Base-by-base conservation (phyloP, 2,797 vertebrate species). In the Notoglanidium macrostoma region DNA sequence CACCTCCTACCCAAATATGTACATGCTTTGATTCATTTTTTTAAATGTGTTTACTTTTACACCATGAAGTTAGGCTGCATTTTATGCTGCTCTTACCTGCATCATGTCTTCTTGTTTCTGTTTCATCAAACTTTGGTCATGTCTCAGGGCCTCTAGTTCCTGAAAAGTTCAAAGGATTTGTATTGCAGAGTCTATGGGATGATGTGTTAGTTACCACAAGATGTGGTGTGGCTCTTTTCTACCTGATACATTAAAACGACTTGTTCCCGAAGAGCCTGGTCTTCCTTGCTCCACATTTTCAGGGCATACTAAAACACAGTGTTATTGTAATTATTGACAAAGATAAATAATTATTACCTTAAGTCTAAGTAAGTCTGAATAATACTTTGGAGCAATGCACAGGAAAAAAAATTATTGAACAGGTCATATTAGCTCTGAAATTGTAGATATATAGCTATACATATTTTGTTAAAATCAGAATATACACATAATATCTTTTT, bases 81-180 rank as follows among this genome's bases (percentile, higher is more conserved):
- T 49, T 46, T 46, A 40, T 23, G 14, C 70, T 44, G 54, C 4
- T 17, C 1, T 76, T 90, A 94, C 92, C 89, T 93, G 90, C n/a
- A 84, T 90, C 87, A 94, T 87, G 86, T 89, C 88, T 0, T 91
- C 83, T 78, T 91, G 92, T 87, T 92, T 90, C 87, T 91, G 89
- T 91, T 89, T 79, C 88, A 91, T 90, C 86, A 90, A 82, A 86
- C 88, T 83, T 92, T 92, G 91, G 76, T 93, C 92, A 89, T 76
- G 21, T 82, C 81, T 84, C 63, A 92, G 63, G 23, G 21, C 78
- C 76, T 91, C 87, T 59, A 91, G 81, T 46, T 93, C 90, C 93
- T 93, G 73, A 67, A 91, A 67, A 82, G 88, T 65, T 46, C 40
- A 73, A 21, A 65, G 10, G 1, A 51, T 65, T 35, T 35, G 74